These are phyloP conservation scores for Ceriagrion tenellum DNA, from an alignment of 2,888 invertebrate species.

Conservation along the genomic window DNA sequence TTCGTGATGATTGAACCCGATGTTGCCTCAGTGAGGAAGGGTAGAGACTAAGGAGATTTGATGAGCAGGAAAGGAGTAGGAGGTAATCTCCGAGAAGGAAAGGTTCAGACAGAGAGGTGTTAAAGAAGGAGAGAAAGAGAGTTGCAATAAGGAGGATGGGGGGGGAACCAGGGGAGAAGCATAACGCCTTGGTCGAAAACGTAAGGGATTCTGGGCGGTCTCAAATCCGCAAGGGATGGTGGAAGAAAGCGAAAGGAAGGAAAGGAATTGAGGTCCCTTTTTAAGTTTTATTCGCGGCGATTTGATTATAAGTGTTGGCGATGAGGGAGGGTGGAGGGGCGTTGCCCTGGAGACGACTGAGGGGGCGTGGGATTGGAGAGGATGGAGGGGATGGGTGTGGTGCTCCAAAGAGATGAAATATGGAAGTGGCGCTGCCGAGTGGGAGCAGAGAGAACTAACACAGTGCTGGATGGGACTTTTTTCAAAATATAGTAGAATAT, in stretches of 20 bases:
- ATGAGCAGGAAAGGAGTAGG: too few species aligned
- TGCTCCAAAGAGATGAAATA: slow-evolving; percentile 2
- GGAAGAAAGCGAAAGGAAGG: slow-evolving; percentile 5
- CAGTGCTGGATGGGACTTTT: neutral
- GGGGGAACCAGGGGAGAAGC: neutral
- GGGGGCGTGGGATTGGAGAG: neutral
- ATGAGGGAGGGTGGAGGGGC: neutral
- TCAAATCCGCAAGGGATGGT: neutral
- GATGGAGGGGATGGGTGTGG: neutral
- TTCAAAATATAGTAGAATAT: too few species aligned
- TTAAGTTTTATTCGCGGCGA: neutral
- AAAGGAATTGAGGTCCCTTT: neutral
- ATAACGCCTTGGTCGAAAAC: neutral
- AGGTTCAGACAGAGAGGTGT: neutral
- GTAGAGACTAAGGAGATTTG: too few species aligned
- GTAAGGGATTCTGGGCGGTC: neutral
- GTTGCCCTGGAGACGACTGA: neutral
- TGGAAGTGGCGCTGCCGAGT: neutral
- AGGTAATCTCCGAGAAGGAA: too few species aligned
- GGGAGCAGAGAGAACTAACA: neutral
- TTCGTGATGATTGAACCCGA: too few species aligned
- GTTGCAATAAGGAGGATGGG: neutral
- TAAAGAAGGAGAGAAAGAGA: neutral
- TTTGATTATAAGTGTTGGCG: slow-evolving; percentile 40
- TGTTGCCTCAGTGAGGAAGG: neutral